These are phyloP conservation scores for Magallana nippona DNA, from an alignment of 2,888 invertebrate species.

Conservation along the genomic window DNA sequence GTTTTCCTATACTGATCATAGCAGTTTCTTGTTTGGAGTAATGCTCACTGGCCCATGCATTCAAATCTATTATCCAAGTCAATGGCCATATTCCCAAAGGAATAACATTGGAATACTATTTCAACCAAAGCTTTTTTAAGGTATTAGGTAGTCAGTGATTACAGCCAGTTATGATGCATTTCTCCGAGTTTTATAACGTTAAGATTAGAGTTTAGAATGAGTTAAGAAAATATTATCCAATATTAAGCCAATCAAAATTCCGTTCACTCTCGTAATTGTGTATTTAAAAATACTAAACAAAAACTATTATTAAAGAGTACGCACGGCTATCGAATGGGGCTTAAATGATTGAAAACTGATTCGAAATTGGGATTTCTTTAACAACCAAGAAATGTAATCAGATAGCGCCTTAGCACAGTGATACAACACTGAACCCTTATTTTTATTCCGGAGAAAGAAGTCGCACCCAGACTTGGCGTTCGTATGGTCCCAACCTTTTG, in stretches of 20 bases:
- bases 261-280: background rate
- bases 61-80: slow-evolving; percentile 15
- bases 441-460: slow-evolving; percentile 22
- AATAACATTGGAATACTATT: background rate
- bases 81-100: background rate
- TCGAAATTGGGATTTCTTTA: slow-evolving; percentile 27
- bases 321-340: slow-evolving; percentile 12
- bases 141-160: background rate
- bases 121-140: slow-evolving; percentile 4
- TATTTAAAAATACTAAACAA: slow-evolving; percentile 35
- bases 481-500: slow-evolving; percentile 12
- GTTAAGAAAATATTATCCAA: background rate
- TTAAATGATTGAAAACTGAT: slow-evolving; percentile 26
- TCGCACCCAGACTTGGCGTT: slow-evolving; percentile 12
- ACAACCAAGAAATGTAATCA: slow-evolving; percentile 31
- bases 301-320: slow-evolving; percentile 18
- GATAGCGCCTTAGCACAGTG: background rate
- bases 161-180: background rate
- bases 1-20: background rate
- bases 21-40: background rate
- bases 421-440: slow-evolving; percentile 8
- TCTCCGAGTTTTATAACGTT: background rate
- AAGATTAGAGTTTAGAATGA: background rate
- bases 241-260: slow-evolving; percentile 6
- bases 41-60: slow-evolving; percentile 14